A percentile compares a stretch with the other conserved stretches of the same genome.
Conservation (phyloP, 2,113 vertebrate genomes). For the Catagonus wagneri region DNA sequence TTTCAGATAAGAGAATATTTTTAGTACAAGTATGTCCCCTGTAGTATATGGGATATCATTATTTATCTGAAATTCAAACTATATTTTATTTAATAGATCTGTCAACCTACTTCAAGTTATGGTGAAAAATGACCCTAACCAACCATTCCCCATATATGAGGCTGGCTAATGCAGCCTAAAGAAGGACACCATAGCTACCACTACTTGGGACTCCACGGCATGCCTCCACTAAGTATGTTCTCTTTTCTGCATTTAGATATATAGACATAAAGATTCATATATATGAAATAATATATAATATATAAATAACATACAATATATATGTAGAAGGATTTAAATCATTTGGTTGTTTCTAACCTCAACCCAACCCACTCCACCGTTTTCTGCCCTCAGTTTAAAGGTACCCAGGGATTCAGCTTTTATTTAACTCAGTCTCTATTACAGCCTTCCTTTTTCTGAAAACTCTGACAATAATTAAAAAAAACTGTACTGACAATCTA, state of each 20-base stretch:
- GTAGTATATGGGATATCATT: neutral
- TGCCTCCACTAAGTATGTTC: neutral
- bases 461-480: neutral
- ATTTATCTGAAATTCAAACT: slow-evolving; percentile 4
- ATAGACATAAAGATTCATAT: neutral
- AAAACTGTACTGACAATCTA: neutral
- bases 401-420: neutral
- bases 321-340: neutral
- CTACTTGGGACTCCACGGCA: neutral
- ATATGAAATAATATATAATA: neutral
- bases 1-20: neutral
- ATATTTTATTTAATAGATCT: neutral
- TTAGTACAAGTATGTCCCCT: neutral
- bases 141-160: neutral
- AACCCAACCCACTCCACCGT: neutral
- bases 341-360: neutral
- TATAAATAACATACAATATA: neutral
- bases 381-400: neutral
- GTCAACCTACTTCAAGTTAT: neutral
- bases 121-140: neutral
- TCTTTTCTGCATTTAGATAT: neutral
- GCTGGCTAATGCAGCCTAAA: neutral
- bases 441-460: neutral
- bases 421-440: neutral
- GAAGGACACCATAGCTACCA: neutral